Evolutionary conservation across 2,797 vertebrate genomes (phyloP), one percentile per base, ranked within the genome.

Genomic region (Triplophysa yarkandensis): DNA sequence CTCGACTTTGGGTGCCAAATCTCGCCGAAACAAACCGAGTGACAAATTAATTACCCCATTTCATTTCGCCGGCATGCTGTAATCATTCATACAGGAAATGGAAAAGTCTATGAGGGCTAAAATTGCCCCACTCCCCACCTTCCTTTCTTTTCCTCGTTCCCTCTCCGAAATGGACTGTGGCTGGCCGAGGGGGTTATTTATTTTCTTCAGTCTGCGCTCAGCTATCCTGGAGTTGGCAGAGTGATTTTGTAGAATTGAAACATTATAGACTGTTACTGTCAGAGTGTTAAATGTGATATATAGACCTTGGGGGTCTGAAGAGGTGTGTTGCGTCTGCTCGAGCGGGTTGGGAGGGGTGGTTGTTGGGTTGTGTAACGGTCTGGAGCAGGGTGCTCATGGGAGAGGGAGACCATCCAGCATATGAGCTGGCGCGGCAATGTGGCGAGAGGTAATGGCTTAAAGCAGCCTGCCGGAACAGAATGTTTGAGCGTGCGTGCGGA

Each of bases 211-310:
- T 94, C 93, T 93, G 91, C 93, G 93, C 95, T 88, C 95, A 91
- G 94, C 93, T 95, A 93, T 95, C 94, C 94, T 70, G 81, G 94
- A 96, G 94, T 95, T 96, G 96, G 96, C 95, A 95, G 96, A 96
- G 94, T 95, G 95, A 95, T 96, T 97, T 95, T 97, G 95, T 97
- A 95, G 95, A 98, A 96, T 98, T 97, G 95, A 97, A 98, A 96
- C 95, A 96, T 98, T 97, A 96, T 96, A 96, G 95, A 97, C 96
- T 98, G 95, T 96, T 97, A 96, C 94, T 97, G 95, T 97, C 95
- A 97, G 94, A 94, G 94, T 96, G 95, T 96, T 98, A 98, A 97
- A 96, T 95, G 95, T 98, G 95, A 98, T 97, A 94, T 95, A 97
- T 97, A 94, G 95, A 94, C 93, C 92, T 90, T 81, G 90, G 91